Evolutionary conservation across 2,797 vertebrate species (phyloP).

Genomic region (Nyctibius grandis): DNA sequence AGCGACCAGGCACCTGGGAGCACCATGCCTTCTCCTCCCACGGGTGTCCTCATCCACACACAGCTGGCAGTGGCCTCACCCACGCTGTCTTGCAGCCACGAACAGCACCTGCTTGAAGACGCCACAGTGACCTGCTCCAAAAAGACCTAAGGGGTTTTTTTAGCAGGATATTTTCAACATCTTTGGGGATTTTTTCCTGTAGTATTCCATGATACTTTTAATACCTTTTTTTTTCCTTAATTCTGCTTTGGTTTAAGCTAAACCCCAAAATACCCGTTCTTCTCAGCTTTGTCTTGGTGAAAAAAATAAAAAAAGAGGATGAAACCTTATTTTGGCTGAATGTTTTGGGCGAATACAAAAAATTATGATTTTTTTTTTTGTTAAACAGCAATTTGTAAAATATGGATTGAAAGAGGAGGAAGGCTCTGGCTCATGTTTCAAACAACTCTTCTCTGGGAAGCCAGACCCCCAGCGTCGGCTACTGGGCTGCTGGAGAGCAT

Average conservation of each 20-base stretch:
- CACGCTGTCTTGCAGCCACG: rapidly evolving
- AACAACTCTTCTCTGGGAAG: background rate
- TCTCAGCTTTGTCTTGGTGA: background rate
- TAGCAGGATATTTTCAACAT: background rate
- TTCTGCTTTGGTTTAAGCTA: background rate
- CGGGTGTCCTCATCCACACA: background rate
- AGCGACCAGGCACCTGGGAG: background rate
- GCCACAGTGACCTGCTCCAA: background rate
- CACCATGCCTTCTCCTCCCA: background rate
- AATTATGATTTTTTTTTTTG: background rate
- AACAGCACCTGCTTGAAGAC: background rate
- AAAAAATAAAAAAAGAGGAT: background rate
- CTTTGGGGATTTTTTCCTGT: background rate
- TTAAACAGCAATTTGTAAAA: background rate
- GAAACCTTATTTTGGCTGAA: background rate
- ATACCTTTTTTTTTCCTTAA: background rate
- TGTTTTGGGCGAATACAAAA: background rate
- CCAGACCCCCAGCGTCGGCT: background rate
- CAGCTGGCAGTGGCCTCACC: background rate
- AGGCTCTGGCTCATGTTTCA: background rate
- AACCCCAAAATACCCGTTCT: background rate
- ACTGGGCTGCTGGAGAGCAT: rapidly evolving
- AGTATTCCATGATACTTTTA: background rate
- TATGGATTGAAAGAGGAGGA: background rate
- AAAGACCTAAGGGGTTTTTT: background rate